Evolutionary conservation across 1,140 invertebrate genomes (phyloP).

Genomic region (Pseudachorutes palmiensis): DNA sequence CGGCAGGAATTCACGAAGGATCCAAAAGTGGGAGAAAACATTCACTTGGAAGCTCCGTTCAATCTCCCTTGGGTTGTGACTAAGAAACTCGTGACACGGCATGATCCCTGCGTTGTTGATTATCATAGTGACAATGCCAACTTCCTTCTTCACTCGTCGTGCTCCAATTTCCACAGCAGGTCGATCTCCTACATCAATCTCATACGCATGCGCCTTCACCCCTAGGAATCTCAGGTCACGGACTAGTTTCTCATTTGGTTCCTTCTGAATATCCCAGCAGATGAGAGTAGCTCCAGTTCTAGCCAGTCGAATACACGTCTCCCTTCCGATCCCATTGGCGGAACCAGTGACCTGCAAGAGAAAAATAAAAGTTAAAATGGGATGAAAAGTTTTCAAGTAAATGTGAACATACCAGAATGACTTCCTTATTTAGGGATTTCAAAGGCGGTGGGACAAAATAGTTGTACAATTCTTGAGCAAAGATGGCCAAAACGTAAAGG

Average conservation of each 20-base stretch:
- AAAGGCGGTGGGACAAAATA: background rate
- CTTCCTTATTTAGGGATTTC: background rate
- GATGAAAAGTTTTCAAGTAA: slow-evolving; percentile 5
- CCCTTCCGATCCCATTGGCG: slow-evolving; percentile 27
- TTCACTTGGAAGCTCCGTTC: slow-evolving; percentile 66
- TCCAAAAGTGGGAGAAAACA: slow-evolving; percentile 70
- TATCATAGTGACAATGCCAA: slow-evolving; percentile 58
- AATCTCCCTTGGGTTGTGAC: slow-evolving; percentile 59
- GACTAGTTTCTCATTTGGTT: slow-evolving; percentile 13
- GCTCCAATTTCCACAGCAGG: slow-evolving; percentile 18
- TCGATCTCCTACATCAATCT: slow-evolving; percentile 25
- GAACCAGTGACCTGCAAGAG: slow-evolving; percentile 27
- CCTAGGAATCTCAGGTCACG: slow-evolving; percentile 18
- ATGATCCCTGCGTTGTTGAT: slow-evolving; percentile 88
- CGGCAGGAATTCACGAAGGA: slow-evolving; percentile 67
- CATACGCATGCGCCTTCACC: slow-evolving; percentile 19
- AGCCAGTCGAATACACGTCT: slow-evolving; percentile 23
- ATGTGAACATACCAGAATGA: slow-evolving; percentile 4
- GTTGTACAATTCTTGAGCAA: background rate
- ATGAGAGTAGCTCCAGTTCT: slow-evolving; percentile 24
- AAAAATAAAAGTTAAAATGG: background rate
- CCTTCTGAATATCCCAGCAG: slow-evolving; percentile 31
- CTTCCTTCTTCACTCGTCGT: slow-evolving; percentile 13
- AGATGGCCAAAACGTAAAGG: too few relatives aligned
- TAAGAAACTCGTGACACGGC: slow-evolving; percentile 61